Evolutionary conservation across 2,113 vertebrate species (phyloP).

Genomic region (Platichthys flesus): DNA sequence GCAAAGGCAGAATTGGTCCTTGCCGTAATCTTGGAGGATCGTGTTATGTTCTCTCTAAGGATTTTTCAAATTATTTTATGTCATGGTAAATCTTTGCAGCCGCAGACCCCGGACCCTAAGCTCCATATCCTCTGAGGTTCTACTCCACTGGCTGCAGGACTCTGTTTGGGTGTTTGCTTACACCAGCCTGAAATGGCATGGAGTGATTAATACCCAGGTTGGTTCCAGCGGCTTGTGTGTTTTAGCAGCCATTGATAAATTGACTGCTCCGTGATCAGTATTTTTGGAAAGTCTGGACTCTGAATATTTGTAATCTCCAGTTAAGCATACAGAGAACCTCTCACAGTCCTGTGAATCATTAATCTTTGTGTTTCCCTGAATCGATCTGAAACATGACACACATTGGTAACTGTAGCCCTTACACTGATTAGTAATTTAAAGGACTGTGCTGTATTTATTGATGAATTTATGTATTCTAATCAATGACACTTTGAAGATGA

Average conservation of each 20-base stretch:
- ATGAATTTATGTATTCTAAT: not conserved
- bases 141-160: slow-evolving; percentile 31
- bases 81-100: slow-evolving; percentile 13
- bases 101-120: slow-evolving; percentile 31
- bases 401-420: not conserved
- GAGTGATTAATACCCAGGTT: slow-evolving; percentile 48
- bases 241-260: slow-evolving; percentile 44
- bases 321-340: not conserved
- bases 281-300: slow-evolving; percentile 19
- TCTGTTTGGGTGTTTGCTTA: slow-evolving; percentile 55
- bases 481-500: not conserved
- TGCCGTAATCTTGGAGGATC: slow-evolving; percentile 47
- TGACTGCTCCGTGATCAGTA: not conserved
- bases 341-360: not conserved
- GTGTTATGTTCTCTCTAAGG: slow-evolving; percentile 49
- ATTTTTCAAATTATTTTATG: slow-evolving; percentile 60
- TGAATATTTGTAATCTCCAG: not conserved
- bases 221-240: slow-evolving; percentile 40
- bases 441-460: not conserved
- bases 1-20: slow-evolving; percentile 28
- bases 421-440: not conserved
- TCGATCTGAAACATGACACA: not conserved
- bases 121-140: slow-evolving; percentile 48
- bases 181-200: slow-evolving; percentile 37
- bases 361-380: not conserved